Conservation (phyloP, 2,888 invertebrate genomes). For the Trisateles emortualis region DNA sequence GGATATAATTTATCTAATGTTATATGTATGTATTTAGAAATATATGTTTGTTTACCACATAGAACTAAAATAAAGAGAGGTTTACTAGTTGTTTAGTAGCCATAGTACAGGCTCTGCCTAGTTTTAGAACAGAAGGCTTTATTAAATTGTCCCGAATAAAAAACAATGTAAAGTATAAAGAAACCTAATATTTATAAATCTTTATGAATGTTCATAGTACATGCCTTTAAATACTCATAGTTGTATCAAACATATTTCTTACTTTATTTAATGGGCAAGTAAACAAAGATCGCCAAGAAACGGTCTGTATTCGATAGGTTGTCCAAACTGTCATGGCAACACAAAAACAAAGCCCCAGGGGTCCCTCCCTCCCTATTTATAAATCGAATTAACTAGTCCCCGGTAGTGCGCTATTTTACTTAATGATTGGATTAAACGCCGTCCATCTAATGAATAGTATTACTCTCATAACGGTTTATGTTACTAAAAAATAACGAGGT, state of each 20-base stretch:
- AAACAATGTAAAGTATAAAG: too few relatives aligned
- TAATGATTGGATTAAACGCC: constrained; percentile 27
- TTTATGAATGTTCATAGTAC: too few relatives aligned
- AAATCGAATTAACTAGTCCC: constrained; percentile 24
- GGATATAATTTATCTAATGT: too few relatives aligned
- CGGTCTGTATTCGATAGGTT: constrained; percentile 16
- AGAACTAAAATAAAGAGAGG: too few relatives aligned
- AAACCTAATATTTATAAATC: too few relatives aligned
- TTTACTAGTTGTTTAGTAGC: too few relatives aligned
- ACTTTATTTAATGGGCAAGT: constrained; percentile 12
- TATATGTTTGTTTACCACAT: too few relatives aligned
- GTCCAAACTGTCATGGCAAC: constrained; percentile 18
- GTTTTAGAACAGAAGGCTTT: too few relatives aligned
- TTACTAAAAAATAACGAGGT: constrained; percentile 26
- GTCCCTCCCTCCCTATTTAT: constrained; percentile 18
- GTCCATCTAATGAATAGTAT: constrained; percentile 16
- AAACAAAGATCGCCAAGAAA: constrained; percentile 9
- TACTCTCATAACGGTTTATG: constrained; percentile 13
- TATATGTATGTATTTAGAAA: too few relatives aligned
- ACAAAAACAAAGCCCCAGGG: constrained; percentile 18
- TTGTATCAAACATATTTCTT: not conserved
- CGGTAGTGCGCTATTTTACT: constrained; percentile 15
- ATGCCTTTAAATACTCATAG: too few relatives aligned
- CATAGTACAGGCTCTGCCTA: too few relatives aligned
- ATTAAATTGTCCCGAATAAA: too few relatives aligned